Base-by-base conservation (phyloP, 2,113 vertebrate species). In the Myiozetetes cayanensis region DNA sequence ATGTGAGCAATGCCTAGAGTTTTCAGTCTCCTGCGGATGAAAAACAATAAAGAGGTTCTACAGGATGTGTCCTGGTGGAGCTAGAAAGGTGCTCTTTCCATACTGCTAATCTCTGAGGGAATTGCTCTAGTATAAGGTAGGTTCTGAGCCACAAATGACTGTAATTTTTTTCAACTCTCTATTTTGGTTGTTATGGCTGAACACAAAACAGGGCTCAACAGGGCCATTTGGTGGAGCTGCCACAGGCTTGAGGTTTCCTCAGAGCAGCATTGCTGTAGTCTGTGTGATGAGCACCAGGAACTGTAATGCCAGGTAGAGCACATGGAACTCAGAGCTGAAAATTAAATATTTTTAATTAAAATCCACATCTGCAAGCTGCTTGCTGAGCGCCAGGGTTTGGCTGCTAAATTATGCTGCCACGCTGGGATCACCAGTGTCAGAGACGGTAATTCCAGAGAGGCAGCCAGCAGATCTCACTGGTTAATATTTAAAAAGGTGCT, bases 291-390 rank as follows among this genome's bases (percentile, higher is more conserved):
- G 66, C 86, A 68, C 61, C 52, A 71, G 46, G 61, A 70, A 68
- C 73, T 1, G 7, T 67, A 55, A 85, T 87, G 92, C 90, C 89
- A 97, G 96, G 96, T 93, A 98, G 1, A 93, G 87, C 41, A 82
- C 93, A 95, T 81, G 53, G 85, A 96, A 95, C 81, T 59, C 44
- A 10, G 85, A 93, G 94, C 93, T 49, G 92, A 82, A 98, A 98
- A 98, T 98, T 97, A 92, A 97, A 97, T 93, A 93, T 84, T 84
- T 96, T 97, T 98, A 98, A 98, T 98, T 98, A 98, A 97, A 97
- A 97, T 88, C 89, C 95, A 96, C 98, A 98, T 98, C 97, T 98
- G 97, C 94, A 96, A 97, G 93, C 78, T 2, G 5, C 96, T 97
- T 0, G 0, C 94, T 96, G 96, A 70, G 96, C 97, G 94, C 74